Base-by-base conservation (phyloP, 1,140 invertebrate species). In the Drosophila nigrodunni region DNA sequence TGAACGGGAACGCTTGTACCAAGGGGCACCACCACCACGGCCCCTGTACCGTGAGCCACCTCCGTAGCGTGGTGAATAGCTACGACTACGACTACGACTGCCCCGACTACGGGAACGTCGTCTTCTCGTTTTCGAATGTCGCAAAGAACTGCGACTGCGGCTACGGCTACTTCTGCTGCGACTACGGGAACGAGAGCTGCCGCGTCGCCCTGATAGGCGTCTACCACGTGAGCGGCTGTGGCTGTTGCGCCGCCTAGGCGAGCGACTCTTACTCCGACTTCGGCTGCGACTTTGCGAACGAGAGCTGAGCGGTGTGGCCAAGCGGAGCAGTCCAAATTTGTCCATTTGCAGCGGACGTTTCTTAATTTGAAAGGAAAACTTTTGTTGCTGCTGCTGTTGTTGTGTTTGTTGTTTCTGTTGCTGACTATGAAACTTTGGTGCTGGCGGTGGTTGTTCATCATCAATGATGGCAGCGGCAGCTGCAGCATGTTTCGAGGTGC, bases 271-370 rank as follows among this genome's bases (percentile, higher is more conserved):
- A 58, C 49, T 75, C 7, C 44, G 65, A 25, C 34, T 93, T 82
- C 8, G 90, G 80, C 75, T 93, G 11, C 93, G 91, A 15, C 93
- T 94, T 3, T 86, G 86, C 0, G 93, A 94, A 25, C 92, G 85
- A 34, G 74, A 77, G 39, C 72, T 70, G 15, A 77, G 91, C 37
- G 94, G 93, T 81, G 94, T 82, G 15, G 94, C 92, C 52, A 95
- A 77, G 0, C 95, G 93, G 90, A 95, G 94, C 60, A 95, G 94
- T 3, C 95, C 95, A 77, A 96, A 95, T 91, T 95, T 95, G 90
- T 95, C 95, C 71, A 95, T 92, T 30, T 95, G 95, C 49, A 94
- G 91, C 41, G 93, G 93, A 69, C 82, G 85, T 30, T 82, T 90
- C 21, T 82, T 91, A 13, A 91, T 85, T 61, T 92, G 91, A 74